Evolutionary conservation across 1,140 invertebrate genomes (phyloP).

Genomic region (Protaetia brevitarsis): DNA sequence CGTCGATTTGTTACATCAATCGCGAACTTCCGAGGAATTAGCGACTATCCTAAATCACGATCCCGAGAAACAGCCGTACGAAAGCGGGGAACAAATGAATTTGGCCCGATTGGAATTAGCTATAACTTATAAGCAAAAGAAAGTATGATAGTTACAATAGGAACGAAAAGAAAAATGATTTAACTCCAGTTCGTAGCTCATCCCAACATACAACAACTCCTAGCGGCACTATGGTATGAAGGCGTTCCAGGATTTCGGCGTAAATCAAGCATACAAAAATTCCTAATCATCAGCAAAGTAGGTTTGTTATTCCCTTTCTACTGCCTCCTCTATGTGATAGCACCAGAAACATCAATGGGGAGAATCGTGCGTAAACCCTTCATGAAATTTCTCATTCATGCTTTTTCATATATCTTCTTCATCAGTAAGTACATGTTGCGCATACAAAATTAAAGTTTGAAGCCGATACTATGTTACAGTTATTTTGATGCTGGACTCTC

Average conservation of each 20-base stretch:
- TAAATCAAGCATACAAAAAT: conserved; percentile 66
- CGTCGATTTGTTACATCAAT: conserved; percentile 84
- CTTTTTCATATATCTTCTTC: conserved; percentile 89
- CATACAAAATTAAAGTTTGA: neutral
- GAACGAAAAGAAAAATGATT: neutral
- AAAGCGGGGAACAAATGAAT: conserved; percentile 71
- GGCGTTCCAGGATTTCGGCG: conserved; percentile 84
- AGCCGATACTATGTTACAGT: conserved; percentile 56
- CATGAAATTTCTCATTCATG: conserved; percentile 92
- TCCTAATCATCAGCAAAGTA: conserved; percentile 69
- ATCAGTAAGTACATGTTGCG: conserved; percentile 64
- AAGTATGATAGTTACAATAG: conserved; percentile 53
- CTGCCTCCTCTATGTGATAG: conserved; percentile 76
- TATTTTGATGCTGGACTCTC: conserved; percentile 80
- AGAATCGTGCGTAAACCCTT: conserved; percentile 84
- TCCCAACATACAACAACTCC: conserved; percentile 87
- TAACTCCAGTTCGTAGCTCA: conserved; percentile 78
- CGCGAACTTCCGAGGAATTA: conserved; percentile 83
- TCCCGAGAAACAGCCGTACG: conserved; percentile 63
- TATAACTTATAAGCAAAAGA: conserved; percentile 91
- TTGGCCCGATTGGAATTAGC: conserved; percentile 80
- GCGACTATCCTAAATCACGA: conserved; percentile 89
- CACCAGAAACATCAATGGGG: conserved; percentile 71
- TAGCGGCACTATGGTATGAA: conserved; percentile 90
- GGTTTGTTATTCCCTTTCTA: conserved; percentile 83